Conservation (phyloP, 2,888 invertebrate genomes). For the Athalia cordata region DNA sequence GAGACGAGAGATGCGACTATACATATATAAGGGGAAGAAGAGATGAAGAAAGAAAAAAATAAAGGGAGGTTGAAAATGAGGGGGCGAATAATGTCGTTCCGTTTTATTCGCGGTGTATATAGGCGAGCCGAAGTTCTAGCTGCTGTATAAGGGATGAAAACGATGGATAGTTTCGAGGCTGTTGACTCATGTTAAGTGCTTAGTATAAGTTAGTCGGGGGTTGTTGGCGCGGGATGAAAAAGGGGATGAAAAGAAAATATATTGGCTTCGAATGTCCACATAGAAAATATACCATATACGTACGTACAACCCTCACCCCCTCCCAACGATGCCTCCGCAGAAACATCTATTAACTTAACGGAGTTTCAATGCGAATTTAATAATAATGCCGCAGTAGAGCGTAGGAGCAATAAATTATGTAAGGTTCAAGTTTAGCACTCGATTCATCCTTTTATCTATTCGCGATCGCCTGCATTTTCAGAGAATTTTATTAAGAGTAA, state of each 20-base stretch:
- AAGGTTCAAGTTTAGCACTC: background rate
- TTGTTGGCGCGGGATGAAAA: conserved; percentile 17
- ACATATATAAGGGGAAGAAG: background rate
- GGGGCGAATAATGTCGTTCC: conserved; percentile 30
- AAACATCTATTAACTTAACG: conserved; percentile 2
- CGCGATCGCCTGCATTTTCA: background rate
- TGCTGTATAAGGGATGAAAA: conserved; percentile 21
- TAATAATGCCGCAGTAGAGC: background rate
- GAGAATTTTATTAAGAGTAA: too few relatives aligned
- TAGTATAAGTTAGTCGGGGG: conserved; percentile 9
- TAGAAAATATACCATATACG: background rate
- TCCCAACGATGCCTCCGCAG: background rate
- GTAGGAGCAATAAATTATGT: background rate
- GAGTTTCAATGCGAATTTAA: conserved; percentile 24
- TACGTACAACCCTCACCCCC: background rate
- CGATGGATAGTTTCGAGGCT: conserved; percentile 41
- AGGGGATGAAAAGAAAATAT: conserved; percentile 42
- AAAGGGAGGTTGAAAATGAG: background rate
- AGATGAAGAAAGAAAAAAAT: background rate
- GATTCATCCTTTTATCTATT: background rate
- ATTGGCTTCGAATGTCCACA: conserved; percentile 26
- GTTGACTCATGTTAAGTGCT: conserved; percentile 46
- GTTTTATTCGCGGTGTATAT: conserved; percentile 15
- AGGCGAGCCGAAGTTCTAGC: background rate
- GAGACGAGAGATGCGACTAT: background rate